Evolutionary conservation across 1,140 invertebrate genomes (phyloP), one percentile per base, ranked within the genome.

Genomic region (Diabrotica undecimpunctata): DNA sequence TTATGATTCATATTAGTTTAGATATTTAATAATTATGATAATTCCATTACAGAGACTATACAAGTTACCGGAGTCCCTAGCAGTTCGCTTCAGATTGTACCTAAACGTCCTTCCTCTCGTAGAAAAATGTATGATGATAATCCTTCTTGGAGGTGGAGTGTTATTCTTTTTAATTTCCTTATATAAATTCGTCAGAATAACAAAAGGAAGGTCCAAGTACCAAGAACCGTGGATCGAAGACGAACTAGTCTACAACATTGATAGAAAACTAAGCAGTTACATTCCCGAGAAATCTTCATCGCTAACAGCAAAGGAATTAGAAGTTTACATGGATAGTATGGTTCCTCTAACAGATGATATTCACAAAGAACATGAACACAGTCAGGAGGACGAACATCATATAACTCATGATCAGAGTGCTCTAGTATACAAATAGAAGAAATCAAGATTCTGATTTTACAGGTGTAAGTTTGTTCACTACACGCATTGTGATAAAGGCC

Each of bases 21-120:
- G 25, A 25, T 25, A 25, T 25, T 25, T 4, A 25, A 25, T 25
- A 25, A 25, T 25, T 25, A 25, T 4, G 4, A 2, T 25, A 25
- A 25, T 25, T 25, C 4, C 25, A 25, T 25, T 25, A 25, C 81
- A 92, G 90, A 85, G 85, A 72, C 86, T 92, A 86, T 81, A 85
- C 63, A 78, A 81, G 7, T 78, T 93, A 5, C 87, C 90, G 1
- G 76, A 83, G 3, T 73, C 66, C 0, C 76, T 92, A 71, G 81
- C 83, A 37, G 77, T 80, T 5, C 84, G 84, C n/a, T 92, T 93
- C 74, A 83, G 84, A 67, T 74, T 92, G 0, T 92, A 92, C 66
- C 73, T 93, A 2, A 88, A 89, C 62, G 79, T 89, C 2, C 71
- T 90, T 6, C 90, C 90, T 5, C 64, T 84, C 0, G 75, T 85